Evolutionary conservation across 2,888 invertebrate species (phyloP).

Genomic region (Scelioninae gen. 1): DNA sequence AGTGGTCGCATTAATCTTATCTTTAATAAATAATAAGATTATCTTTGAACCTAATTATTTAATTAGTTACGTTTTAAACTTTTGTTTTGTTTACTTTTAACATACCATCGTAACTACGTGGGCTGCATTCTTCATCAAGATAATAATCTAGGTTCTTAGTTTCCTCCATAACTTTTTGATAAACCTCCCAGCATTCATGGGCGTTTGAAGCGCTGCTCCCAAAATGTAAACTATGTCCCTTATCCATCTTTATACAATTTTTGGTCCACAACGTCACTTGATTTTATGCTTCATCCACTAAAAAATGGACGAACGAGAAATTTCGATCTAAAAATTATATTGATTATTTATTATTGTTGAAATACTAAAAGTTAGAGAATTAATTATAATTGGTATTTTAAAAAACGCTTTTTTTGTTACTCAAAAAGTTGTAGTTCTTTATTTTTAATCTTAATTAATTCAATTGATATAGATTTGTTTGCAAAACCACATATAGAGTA

Average conservation of each 20-base stretch:
- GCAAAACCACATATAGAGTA: no score
- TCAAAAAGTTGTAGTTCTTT: no score
- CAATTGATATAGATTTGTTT: no score
- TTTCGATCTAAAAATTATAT: neutral
- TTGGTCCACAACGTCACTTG: neutral
- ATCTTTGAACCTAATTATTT: slow-evolving; percentile 1
- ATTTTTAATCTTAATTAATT: no score
- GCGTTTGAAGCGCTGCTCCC: slow-evolving; percentile 85
- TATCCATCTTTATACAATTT: slow-evolving; percentile 77
- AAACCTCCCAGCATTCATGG: slow-evolving; percentile 89
- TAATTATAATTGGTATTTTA: no score
- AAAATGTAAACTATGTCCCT: slow-evolving; percentile 77
- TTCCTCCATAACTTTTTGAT: slow-evolving; percentile 87
- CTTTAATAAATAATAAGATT: neutral
- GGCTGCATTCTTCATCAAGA: slow-evolving; percentile 87
- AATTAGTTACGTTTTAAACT: neutral
- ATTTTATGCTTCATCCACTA: neutral
- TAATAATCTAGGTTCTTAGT: slow-evolving; percentile 86
- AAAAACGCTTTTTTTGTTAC: no score
- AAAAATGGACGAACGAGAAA: neutral
- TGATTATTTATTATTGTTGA: no score
- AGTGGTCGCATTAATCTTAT: no score
- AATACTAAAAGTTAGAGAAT: no score
- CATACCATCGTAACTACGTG: slow-evolving; percentile 81
- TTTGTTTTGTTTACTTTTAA: slow-evolving; percentile 12